Conservation (phyloP, 2,797 vertebrate species). For the Poeciliopsis infans region DNA sequence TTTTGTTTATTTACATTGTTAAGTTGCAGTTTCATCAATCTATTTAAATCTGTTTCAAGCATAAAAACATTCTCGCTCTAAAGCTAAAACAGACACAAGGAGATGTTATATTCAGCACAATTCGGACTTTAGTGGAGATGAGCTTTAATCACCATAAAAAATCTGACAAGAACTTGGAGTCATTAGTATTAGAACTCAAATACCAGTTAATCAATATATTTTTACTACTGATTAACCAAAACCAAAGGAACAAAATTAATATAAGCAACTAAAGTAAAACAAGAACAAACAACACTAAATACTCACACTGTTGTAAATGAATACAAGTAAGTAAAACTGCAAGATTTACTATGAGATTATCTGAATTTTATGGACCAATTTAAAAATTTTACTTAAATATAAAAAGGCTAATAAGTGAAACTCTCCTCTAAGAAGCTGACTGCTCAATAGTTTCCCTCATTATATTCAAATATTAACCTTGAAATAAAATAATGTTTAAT, state of each 20-base stretch:
- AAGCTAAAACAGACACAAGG: neutral
- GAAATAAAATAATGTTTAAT: neutral
- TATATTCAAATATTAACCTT: neutral
- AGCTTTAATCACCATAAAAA: neutral
- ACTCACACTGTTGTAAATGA: neutral
- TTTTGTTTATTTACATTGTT: slow-evolving; percentile 6
- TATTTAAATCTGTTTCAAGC: neutral
- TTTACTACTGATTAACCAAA: neutral
- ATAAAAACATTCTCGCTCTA: neutral
- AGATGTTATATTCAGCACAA: neutral
- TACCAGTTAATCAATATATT: neutral
- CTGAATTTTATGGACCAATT: neutral
- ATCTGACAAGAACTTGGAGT: neutral
- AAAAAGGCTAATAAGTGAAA: neutral
- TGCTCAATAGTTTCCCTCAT: neutral
- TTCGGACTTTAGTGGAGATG: neutral
- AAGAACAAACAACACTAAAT: neutral
- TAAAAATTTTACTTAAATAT: neutral
- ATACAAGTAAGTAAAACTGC: neutral
- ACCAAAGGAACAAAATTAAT: neutral
- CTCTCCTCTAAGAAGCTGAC: neutral
- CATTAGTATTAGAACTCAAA: neutral
- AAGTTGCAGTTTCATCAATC: neutral
- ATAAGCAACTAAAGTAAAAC: neutral
- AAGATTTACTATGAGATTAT: neutral